phyloP scores from a whole-genome alignment of 2,888 invertebrate genomes.

The Caenorhabditis parvicauda region DNA sequence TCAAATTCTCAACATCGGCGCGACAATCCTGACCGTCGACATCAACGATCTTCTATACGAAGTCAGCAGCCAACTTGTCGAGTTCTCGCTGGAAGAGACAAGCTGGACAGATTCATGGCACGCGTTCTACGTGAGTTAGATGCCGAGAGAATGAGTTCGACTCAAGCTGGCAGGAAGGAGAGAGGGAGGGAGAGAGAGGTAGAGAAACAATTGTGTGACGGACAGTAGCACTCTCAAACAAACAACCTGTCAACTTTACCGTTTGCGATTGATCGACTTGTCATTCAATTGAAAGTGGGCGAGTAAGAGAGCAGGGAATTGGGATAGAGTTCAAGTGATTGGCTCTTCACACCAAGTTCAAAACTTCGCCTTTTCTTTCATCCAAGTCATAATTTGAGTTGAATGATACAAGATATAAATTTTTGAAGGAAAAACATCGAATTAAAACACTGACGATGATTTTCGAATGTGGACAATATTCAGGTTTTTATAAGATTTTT shows the following conservation, averaged over 20 bases:
- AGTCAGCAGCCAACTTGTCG: constrained; percentile 13
- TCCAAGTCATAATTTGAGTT: background rate
- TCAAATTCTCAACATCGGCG: constrained; percentile 20
- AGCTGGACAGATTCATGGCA: constrained; percentile 21
- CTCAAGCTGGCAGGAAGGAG: background rate
- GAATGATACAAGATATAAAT: background rate
- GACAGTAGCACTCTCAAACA: background rate
- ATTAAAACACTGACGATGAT: too few relatives aligned
- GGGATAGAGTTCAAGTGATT: too few relatives aligned
- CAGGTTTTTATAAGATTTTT: too few relatives aligned
- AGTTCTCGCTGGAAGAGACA: constrained; percentile 33
- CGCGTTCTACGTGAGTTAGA: too few relatives aligned
- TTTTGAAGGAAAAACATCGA: background rate
- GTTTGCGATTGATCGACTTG: background rate
- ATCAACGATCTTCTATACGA: constrained; percentile 11
- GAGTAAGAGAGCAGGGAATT: too few relatives aligned
- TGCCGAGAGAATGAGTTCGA: too few relatives aligned
- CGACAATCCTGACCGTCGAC: constrained; percentile 29
- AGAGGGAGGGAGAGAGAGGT: background rate
- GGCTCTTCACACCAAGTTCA: too few relatives aligned
- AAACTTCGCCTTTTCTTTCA: too few relatives aligned
- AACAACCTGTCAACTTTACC: background rate
- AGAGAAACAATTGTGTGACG: background rate
- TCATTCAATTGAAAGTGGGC: too few relatives aligned
- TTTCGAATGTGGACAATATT: too few relatives aligned